Percentiles rank a stretch among this genome's conserved stretches.
phyloP scores from a whole-genome alignment of 2,888 invertebrate species.

The Trachelus stipa region DNA sequence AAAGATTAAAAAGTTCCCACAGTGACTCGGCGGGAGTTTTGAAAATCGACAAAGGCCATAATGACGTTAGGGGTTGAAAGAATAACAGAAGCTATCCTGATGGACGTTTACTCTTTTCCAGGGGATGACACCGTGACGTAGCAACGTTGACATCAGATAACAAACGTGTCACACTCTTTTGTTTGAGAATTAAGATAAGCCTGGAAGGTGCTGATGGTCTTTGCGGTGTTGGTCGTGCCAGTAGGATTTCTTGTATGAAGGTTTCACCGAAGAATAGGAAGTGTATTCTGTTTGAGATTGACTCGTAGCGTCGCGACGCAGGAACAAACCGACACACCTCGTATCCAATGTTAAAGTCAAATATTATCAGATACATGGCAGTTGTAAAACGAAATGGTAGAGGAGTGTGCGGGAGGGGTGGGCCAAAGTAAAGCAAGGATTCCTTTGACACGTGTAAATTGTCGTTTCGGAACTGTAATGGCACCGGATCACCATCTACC shows the following conservation, averaged over 20 bases:
- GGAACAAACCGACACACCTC: constrained; percentile 56
- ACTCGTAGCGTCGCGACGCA: constrained; percentile 17
- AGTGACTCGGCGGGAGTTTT: background rate
- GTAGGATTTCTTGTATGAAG: background rate
- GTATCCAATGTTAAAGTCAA: constrained; percentile 35
- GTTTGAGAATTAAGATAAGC: constrained; percentile 55
- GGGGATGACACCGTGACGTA: background rate
- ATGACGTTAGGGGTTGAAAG: constrained; percentile 1
- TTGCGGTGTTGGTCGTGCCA: background rate
- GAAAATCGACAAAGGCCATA: background rate
- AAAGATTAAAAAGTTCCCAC: background rate
- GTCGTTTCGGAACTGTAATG: background rate
- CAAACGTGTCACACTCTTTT: constrained; percentile 38
- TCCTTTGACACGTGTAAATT: constrained; percentile 11
- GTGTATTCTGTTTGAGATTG: constrained; percentile 40
- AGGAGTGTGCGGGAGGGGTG: background rate
- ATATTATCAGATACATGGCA: constrained; percentile 36
- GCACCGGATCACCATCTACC: background rate
- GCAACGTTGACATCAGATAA: constrained; percentile 43
- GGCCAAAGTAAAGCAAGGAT: background rate
- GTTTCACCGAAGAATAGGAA: constrained; percentile 13
- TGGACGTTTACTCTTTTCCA: background rate
- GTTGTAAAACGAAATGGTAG: constrained; percentile 11
- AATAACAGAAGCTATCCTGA: background rate
- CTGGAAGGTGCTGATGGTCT: background rate